A percentile compares a stretch with the other conserved stretches of the same genome.
These are phyloP conservation scores for Oceanodroma tethys DNA, from an alignment of 2,113 vertebrate species.

Conservation along the genomic window DNA sequence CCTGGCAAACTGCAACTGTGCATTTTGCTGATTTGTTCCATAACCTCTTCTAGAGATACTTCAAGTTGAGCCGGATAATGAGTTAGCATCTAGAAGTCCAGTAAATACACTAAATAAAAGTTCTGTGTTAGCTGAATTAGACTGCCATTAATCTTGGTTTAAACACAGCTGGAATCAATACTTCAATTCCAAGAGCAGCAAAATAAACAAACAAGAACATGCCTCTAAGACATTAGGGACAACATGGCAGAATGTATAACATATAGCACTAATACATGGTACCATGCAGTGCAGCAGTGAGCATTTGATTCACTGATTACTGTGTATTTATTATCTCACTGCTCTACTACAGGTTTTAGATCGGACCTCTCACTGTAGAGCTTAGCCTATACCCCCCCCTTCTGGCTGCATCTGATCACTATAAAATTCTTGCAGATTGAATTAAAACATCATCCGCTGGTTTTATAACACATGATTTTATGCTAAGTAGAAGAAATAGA, in stretches of 20 bases:
- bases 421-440: background rate
- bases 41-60: background rate
- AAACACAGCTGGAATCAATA: background rate
- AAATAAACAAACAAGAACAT: background rate
- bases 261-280: background rate
- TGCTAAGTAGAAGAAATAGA: background rate
- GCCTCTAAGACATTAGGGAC: background rate
- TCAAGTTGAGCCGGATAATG: background rate
- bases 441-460: background rate
- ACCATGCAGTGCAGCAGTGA: background rate
- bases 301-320: background rate
- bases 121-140: background rate
- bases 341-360: background rate
- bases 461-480: background rate
- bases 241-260: background rate
- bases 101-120: background rate
- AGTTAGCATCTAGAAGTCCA: background rate
- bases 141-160: background rate
- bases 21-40: background rate
- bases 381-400: conserved; percentile 62
- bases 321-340: background rate
- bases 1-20: background rate
- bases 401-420: conserved; percentile 45
- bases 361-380: background rate
- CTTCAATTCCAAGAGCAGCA: background rate